A percentile compares a stretch with the other conserved stretches of the same genome.
phyloP scores from a whole-genome alignment of 2,888 invertebrate genomes.

The Gortyna flavago region DNA sequence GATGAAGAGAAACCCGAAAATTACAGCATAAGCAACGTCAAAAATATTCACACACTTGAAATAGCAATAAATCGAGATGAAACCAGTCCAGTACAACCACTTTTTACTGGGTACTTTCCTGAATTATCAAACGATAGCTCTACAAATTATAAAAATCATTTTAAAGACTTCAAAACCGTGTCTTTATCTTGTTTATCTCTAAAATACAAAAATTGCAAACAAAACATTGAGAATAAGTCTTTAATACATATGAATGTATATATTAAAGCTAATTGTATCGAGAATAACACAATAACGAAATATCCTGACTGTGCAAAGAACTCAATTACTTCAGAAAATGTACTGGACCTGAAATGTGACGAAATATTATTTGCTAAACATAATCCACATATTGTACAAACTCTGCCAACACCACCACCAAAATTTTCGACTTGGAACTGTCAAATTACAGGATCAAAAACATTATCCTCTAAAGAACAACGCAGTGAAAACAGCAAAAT shows the following conservation, averaged over 20 bases:
- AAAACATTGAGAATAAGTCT: neutral
- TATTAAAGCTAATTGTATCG: conserved; percentile 32
- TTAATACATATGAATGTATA: conserved; percentile 32
- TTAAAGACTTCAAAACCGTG: neutral
- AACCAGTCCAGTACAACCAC: conserved; percentile 40
- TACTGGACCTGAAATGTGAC: conserved; percentile 32
- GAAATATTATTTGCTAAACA: conserved; percentile 23
- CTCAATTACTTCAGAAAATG: neutral
- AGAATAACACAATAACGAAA: conserved; percentile 39
- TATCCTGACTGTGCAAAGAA: conserved; percentile 39
- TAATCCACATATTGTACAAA: conserved; percentile 31
- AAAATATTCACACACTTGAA: neutral
- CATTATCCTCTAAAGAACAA: neutral
- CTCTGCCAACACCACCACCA: neutral
- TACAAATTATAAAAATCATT: neutral
- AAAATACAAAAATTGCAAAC: conserved; percentile 11
- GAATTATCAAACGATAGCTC: neutral
- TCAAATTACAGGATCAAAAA: conserved; percentile 4
- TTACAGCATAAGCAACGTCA: neutral
- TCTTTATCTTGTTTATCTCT: conserved; percentile 8
- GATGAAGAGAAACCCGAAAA: neutral
- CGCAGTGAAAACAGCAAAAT: neutral
- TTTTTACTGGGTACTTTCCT: conserved; percentile 49
- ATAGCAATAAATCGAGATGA: conserved; percentile 36
- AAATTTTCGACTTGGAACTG: conserved; percentile 13